These are phyloP conservation scores for Picathartes gymnocephalus DNA, from an alignment of 2,113 vertebrate species.

Conservation along the genomic window DNA sequence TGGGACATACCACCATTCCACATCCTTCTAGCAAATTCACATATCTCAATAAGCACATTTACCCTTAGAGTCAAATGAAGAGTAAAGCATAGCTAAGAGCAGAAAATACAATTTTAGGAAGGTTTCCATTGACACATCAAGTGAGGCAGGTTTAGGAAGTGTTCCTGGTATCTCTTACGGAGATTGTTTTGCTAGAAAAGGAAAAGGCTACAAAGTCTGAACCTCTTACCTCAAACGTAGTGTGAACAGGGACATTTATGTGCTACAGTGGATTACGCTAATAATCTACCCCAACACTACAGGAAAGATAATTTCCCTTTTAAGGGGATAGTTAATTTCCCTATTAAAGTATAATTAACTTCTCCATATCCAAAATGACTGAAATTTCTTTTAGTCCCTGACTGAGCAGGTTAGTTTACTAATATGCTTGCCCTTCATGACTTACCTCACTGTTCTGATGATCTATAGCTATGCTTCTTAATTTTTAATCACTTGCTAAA, in stretches of 20 bases:
- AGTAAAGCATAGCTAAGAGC: background rate
- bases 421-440: background rate
- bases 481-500: conserved; percentile 14
- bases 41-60: background rate
- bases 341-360: background rate
- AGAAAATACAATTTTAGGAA: background rate
- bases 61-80: background rate
- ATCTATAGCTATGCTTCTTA: background rate
- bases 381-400: background rate
- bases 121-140: background rate
- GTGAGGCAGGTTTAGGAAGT: background rate
- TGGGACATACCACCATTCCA: background rate
- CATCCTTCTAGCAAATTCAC: background rate
- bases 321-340: background rate
- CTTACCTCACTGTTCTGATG: background rate
- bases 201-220: background rate
- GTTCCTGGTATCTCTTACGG: background rate
- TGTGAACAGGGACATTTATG: background rate
- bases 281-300: background rate
- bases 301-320: background rate
- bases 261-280: background rate
- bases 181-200: background rate
- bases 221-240: background rate
- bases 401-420: background rate
- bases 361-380: background rate